Conservation (phyloP, 2,797 vertebrate species). For the Propithecus perrieri region DNA sequence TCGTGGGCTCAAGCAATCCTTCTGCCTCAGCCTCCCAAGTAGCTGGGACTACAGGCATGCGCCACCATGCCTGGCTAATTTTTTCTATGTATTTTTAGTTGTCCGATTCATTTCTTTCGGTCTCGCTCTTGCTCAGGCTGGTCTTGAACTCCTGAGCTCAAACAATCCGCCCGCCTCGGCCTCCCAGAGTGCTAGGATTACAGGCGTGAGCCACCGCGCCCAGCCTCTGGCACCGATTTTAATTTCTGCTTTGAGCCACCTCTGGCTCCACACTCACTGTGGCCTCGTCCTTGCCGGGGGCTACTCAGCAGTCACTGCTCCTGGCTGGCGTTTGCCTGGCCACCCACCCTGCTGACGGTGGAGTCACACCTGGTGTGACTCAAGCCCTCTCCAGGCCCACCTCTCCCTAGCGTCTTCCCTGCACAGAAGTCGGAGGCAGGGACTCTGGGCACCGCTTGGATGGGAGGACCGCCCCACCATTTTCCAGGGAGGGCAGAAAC, state of each 20-base stretch:
- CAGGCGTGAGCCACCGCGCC: too few relatives aligned
- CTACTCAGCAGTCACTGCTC: not conserved
- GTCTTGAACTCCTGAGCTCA: too few relatives aligned
- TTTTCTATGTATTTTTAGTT: too few relatives aligned
- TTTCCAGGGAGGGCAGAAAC: not conserved
- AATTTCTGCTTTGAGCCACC: not conserved
- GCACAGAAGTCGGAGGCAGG: not conserved
- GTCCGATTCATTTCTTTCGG: too few relatives aligned
- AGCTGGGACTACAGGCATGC: too few relatives aligned
- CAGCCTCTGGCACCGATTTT: not conserved
- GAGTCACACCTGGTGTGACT: rapidly evolving
- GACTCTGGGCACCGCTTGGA: rapidly evolving
- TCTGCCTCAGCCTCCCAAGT: too few relatives aligned
- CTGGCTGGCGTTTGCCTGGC: too few relatives aligned
- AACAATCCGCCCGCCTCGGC: too few relatives aligned
- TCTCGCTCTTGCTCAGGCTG: too few relatives aligned
- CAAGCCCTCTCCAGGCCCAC: not conserved
- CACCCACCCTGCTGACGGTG: rapidly evolving
- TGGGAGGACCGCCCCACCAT: rapidly evolving
- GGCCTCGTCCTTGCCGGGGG: not conserved
- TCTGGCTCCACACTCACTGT: not conserved
- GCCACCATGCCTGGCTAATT: too few relatives aligned
- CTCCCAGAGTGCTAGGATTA: too few relatives aligned
- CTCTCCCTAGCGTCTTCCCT: rapidly evolving
- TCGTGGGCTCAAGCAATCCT: too few relatives aligned